These are phyloP conservation scores for Cranoglanis bouderius DNA, from an alignment of 2,113 vertebrate species.

Conservation along the genomic window DNA sequence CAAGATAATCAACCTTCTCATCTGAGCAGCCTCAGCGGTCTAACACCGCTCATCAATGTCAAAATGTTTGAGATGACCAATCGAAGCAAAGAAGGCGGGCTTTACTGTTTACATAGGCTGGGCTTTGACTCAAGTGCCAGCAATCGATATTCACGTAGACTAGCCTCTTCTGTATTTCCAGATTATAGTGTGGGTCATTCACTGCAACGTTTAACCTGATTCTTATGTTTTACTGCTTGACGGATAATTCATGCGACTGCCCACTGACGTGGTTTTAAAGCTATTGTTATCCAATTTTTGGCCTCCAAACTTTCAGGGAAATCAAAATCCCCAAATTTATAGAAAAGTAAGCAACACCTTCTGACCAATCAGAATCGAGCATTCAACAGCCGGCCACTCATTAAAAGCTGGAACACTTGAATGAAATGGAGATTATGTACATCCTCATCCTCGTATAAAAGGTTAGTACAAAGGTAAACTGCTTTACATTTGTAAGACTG, in stretches of 20 bases:
- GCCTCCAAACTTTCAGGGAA: too few relatives aligned
- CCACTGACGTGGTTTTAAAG: too few relatives aligned
- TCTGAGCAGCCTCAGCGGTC: not conserved
- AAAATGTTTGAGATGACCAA: too few relatives aligned
- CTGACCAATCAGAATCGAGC: not conserved
- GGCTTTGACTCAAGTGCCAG: too few relatives aligned
- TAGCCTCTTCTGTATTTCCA: not conserved
- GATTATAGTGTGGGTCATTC: not conserved
- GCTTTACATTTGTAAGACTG: not conserved
- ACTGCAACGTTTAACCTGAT: too few relatives aligned
- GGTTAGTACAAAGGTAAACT: not conserved
- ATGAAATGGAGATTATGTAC: not conserved
- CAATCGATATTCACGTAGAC: too few relatives aligned
- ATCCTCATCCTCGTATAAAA: not conserved
- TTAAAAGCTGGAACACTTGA: not conserved
- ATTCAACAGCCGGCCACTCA: not conserved
- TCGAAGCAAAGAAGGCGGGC: too few relatives aligned
- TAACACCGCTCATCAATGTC: too few relatives aligned
- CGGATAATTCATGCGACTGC: not conserved
- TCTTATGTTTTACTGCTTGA: not conserved
- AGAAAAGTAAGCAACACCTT: not conserved
- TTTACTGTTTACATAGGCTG: too few relatives aligned
- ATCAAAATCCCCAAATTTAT: too few relatives aligned
- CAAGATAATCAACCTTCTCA: not conserved
- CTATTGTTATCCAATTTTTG: not conserved